Percentiles rank a stretch among this genome's conserved stretches.
phyloP scores from a whole-genome alignment of 2,797 vertebrate genomes.

The Xenentodon cancila region DNA sequence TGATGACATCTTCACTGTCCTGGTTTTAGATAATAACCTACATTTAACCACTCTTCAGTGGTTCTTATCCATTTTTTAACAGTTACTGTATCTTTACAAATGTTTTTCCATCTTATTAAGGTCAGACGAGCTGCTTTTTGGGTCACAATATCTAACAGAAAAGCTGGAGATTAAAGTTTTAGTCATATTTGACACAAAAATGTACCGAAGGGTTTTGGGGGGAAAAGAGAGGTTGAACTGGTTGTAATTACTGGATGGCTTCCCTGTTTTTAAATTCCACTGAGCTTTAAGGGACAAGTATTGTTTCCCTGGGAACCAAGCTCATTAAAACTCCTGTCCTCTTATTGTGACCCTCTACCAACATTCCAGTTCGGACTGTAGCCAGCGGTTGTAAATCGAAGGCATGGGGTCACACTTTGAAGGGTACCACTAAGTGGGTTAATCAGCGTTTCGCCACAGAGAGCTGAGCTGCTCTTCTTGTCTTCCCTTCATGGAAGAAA shows the following conservation, averaged over 20 bases:
- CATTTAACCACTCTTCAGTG: too few relatives aligned
- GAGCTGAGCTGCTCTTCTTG: background rate
- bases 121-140: too few relatives aligned
- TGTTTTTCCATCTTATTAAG: too few relatives aligned
- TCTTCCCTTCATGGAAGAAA: slow-evolving; percentile 22
- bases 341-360: slow-evolving; percentile 6
- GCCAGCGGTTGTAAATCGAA: slow-evolving; percentile 25
- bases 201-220: too few relatives aligned
- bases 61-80: too few relatives aligned
- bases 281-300: background rate
- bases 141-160: too few relatives aligned
- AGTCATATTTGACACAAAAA: too few relatives aligned
- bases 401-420: slow-evolving; percentile 2
- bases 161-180: too few relatives aligned
- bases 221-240: too few relatives aligned
- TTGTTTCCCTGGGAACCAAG: slow-evolving; percentile 43
- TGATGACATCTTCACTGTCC: too few relatives aligned
- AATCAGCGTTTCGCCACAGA: slow-evolving; percentile 10
- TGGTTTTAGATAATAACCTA: too few relatives aligned
- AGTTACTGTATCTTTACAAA: too few relatives aligned
- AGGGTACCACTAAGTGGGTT: slow-evolving; percentile 6
- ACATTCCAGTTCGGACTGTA: slow-evolving; percentile 19
- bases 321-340: slow-evolving; percentile 56
- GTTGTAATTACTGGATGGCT: background rate
- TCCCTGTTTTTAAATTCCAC: background rate